Base-by-base conservation (phyloP, 2,113 vertebrate species). In the Dromiciops gliroides region DNA sequence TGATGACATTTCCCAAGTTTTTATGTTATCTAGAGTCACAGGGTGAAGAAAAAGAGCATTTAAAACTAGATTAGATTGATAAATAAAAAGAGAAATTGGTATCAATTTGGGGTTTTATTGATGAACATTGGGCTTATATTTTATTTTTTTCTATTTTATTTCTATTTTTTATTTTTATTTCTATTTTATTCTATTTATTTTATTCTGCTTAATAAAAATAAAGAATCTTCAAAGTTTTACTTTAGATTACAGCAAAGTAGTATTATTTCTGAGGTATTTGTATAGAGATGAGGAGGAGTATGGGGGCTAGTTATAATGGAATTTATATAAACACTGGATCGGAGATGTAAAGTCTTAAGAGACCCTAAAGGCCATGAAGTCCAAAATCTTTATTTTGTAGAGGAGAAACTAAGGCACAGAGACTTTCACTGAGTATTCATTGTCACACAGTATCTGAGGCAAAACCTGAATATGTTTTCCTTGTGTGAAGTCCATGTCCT, bases 81-180 rank as follows among this genome's bases (percentile, higher is more conserved):
- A 19, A 93, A 89, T 93, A 92, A 67, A 83, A 92, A 92, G 93
- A 91, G 75, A 28, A 51, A 2, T 10, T 89, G 90, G 23, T 91
- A 1, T 89, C 26, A n/a, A n/a, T 37, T 94, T 53, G 23, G 14
- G 44, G 51, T 91, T 2, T 88, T 50, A 90, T 89, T 92, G 60
- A 51, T 75, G 47, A 96, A 94, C 48, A 90, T 95, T 90, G 89
- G n/a, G 9, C 23, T 90, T 93, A 8, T 3, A 51, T 93, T 75
- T 92, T 94, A 1, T 94, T 92, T 92, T n/a, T n/a, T n/a, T n/a
- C n/a, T n/a, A n/a, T n/a, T n/a, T n/a, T n/a, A n/a, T n/a, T n/a
- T n/a, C n/a, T n/a, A n/a, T n/a, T n/a, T n/a, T n/a, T n/a, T n/a
- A n/a, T n/a, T n/a, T n/a, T n/a, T n/a, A n/a, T n/a, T n/a, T n/a